Conservation (phyloP, 2,888 invertebrate genomes). For the Machimus rusticus region DNA sequence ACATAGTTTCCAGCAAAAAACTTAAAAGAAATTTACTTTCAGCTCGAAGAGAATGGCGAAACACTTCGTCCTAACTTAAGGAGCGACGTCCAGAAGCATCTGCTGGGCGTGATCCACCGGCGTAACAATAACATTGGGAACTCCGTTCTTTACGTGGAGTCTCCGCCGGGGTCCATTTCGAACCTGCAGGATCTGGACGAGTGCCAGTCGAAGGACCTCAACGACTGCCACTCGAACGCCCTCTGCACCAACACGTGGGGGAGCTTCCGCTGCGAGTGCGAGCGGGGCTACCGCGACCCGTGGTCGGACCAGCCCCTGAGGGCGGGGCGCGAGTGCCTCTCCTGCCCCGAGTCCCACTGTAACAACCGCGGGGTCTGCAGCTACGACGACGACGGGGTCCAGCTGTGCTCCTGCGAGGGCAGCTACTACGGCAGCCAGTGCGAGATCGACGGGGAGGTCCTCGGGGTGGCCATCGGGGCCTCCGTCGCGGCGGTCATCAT, state of each 20-base stretch:
- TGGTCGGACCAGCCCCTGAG: slow-evolving; percentile 72
- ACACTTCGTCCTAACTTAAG: slow-evolving; percentile 74
- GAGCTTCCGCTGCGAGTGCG: slow-evolving; percentile 74
- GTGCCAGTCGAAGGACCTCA: slow-evolving; percentile 79
- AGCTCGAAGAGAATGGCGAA: slow-evolving; percentile 79
- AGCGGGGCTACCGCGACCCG: slow-evolving; percentile 78
- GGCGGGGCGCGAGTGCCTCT: slow-evolving; percentile 78
- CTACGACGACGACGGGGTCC: slow-evolving; percentile 70
- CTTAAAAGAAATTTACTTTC: slow-evolving; percentile 20
- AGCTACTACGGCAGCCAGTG: slow-evolving; percentile 86
- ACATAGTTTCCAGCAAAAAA: not conserved
- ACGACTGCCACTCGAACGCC: slow-evolving; percentile 84
- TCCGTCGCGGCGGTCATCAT: slow-evolving; percentile 88
- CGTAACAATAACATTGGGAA: slow-evolving; percentile 88
- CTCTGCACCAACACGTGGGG: slow-evolving; percentile 85
- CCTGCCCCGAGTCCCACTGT: slow-evolving; percentile 80
- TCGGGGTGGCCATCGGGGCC: slow-evolving; percentile 90
- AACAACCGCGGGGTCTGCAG: slow-evolving; percentile 86
- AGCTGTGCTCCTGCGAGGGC: slow-evolving; percentile 74
- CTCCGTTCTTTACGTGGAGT: slow-evolving; percentile 84
- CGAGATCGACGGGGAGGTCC: slow-evolving; percentile 90
- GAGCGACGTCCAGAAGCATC: slow-evolving; percentile 81
- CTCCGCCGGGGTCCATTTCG: slow-evolving; percentile 80
- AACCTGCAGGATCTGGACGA: slow-evolving; percentile 84
- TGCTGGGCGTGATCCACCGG: slow-evolving; percentile 82